These are phyloP conservation scores for Lycocerus yunnanus DNA, from an alignment of 2,888 invertebrate species.

Conservation along the genomic window DNA sequence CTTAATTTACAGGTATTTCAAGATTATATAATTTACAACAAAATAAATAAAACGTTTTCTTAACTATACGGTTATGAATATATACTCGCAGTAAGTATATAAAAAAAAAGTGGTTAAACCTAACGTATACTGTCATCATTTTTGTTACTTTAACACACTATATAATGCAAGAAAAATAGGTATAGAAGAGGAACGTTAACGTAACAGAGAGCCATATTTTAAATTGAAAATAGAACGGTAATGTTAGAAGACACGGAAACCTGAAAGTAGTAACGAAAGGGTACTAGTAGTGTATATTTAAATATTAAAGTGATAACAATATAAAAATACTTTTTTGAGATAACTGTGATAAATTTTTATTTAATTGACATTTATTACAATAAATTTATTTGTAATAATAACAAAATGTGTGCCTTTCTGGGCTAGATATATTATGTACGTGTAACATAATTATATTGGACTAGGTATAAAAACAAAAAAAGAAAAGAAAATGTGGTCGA, in stretches of 20 bases:
- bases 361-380: not conserved
- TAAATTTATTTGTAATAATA: not conserved
- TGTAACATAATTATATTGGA: no score
- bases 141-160: not conserved
- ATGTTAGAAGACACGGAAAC: not conserved
- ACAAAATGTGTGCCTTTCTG: not conserved
- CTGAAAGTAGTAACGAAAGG: not conserved
- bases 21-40: slow-evolving; percentile 22
- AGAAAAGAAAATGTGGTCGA: not conserved
- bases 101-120: not conserved
- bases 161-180: not conserved
- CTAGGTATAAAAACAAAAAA: no score
- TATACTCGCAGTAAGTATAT: slow-evolving; percentile 5
- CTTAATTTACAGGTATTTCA: slow-evolving; percentile 20
- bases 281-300: not conserved
- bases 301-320: not conserved
- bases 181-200: not conserved
- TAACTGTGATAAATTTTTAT: not conserved
- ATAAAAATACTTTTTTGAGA: not conserved
- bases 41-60: slow-evolving; percentile 25
- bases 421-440: not conserved
- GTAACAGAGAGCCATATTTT: not conserved
- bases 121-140: not conserved
- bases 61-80: slow-evolving; percentile 15
- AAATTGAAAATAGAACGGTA: not conserved